phyloP scores from a whole-genome alignment of 2,113 vertebrate species.

The Neogale vison region DNA sequence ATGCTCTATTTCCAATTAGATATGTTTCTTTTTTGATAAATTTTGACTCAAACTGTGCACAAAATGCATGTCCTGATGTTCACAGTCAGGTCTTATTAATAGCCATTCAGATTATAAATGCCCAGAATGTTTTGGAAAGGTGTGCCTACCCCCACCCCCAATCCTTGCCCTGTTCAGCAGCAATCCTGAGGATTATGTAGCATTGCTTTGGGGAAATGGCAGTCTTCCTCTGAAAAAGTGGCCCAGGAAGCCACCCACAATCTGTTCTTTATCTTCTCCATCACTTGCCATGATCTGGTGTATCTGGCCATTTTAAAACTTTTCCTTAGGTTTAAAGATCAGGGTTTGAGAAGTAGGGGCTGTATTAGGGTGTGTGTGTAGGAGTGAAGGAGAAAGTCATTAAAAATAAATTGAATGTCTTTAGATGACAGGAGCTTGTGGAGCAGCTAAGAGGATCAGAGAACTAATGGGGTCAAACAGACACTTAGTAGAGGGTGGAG shows the following conservation, averaged over 20 bases:
- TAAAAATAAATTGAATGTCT: slow-evolving; percentile 59
- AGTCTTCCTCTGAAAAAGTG: background rate
- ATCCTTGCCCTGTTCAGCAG: background rate
- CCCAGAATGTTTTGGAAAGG: background rate
- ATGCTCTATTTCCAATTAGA: background rate
- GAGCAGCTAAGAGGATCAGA: background rate
- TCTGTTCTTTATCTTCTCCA: background rate
- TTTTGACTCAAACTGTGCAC: background rate
- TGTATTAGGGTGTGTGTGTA: background rate
- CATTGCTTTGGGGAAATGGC: background rate
- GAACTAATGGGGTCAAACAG: slow-evolving; percentile 33
- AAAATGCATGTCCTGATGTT: background rate
- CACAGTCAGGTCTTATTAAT: background rate
- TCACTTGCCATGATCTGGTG: background rate
- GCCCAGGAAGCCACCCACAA: background rate
- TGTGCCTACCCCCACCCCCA: rapidly evolving
- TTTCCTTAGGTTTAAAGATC: background rate
- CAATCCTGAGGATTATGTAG: background rate
- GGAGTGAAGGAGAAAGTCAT: slow-evolving; percentile 43
- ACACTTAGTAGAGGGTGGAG: background rate
- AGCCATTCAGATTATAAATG: background rate
- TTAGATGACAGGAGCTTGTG: background rate
- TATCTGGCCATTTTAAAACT: background rate
- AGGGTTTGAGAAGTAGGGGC: background rate
- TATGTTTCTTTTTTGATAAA: background rate